phyloP scores from a whole-genome alignment of 1,140 invertebrate species.

The Hetaerina americana region DNA sequence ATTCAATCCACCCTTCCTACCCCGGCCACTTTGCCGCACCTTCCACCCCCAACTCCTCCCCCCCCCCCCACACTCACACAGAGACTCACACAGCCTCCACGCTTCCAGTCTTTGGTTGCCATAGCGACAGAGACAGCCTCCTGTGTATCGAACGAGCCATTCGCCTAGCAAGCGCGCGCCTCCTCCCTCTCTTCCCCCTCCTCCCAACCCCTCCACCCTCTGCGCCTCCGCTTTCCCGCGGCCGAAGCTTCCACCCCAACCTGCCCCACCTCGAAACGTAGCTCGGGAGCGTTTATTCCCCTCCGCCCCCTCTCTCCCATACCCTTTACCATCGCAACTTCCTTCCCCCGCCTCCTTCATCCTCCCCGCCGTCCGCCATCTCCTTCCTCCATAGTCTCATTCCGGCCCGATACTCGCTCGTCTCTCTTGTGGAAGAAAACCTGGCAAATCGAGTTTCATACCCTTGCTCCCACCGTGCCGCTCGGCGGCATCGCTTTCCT shows the following conservation, averaged over 20 bases:
- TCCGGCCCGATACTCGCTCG: background rate
- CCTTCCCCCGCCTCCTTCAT: conserved; percentile 1
- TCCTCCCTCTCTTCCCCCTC: background rate
- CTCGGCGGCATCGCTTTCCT: background rate
- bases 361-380: background rate
- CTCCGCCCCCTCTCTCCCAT: background rate
- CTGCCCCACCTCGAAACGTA: too few relatives aligned
- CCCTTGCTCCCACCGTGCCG: background rate
- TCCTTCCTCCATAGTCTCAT: background rate
- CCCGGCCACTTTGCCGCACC: too few relatives aligned
- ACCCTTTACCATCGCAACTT: conserved; percentile 22
- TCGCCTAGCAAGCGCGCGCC: background rate
- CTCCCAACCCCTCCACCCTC: too few relatives aligned
- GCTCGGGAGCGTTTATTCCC: too few relatives aligned
- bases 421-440: background rate
- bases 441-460: background rate
- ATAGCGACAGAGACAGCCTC: background rate
- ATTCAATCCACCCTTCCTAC: background rate
- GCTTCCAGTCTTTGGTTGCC: background rate
- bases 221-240: too few relatives aligned
- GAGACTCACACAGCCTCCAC: background rate
- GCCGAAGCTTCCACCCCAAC: too few relatives aligned
- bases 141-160: background rate
- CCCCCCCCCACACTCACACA: too few relatives aligned
- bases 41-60: too few relatives aligned